Evolutionary conservation across 2,113 vertebrate species (phyloP).

Genomic region (Tyto alba): DNA sequence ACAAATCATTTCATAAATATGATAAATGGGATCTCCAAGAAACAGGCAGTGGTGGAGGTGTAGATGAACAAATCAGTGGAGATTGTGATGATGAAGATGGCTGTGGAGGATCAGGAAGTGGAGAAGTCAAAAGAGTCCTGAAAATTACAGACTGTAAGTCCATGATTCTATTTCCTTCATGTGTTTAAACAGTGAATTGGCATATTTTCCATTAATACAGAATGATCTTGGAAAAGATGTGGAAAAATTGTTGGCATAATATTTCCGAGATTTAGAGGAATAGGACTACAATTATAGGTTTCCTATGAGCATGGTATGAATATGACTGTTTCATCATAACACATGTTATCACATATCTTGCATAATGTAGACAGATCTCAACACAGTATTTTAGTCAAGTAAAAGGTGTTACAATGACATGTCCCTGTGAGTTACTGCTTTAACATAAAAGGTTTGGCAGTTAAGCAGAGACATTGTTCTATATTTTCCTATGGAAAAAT

Average conservation of each 20-base stretch:
- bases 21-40: constrained; percentile 75
- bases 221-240: neutral
- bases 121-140: constrained; percentile 66
- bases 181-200: neutral
- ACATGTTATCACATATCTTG: neutral
- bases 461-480: neutral
- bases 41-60: constrained; percentile 75
- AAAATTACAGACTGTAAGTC: constrained; percentile 81
- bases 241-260: neutral
- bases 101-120: constrained; percentile 80
- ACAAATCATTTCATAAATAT: constrained; percentile 76
- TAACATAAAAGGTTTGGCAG: neutral
- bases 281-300: neutral
- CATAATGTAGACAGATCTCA: neutral
- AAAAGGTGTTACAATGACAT: neutral
- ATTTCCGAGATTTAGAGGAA: neutral
- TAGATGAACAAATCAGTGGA: constrained; percentile 75
- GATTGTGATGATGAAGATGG: constrained; percentile 90
- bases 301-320: neutral
- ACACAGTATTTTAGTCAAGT: neutral
- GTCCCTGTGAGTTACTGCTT: neutral
- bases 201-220: neutral
- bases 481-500: neutral
- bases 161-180: neutral
- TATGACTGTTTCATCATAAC: neutral